Evolutionary conservation across 2,113 vertebrate genomes (phyloP).

Genomic region (Hippocampus guttulatus): DNA sequence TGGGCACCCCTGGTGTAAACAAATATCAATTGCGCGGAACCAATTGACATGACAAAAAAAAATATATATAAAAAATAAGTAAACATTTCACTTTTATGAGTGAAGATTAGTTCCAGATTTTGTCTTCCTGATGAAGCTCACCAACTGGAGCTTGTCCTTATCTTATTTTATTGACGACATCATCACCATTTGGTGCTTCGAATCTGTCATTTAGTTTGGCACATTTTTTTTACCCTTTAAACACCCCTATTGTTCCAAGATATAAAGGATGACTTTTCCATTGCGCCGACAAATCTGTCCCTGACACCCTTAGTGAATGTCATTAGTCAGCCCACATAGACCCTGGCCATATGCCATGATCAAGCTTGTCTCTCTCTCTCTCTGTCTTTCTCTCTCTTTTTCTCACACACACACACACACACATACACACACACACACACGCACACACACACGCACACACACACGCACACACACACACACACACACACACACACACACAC

Average conservation of each 20-base stretch:
- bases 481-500: constrained; percentile 18
- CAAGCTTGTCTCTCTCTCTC: constrained; percentile 8
- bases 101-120: constrained; percentile 25
- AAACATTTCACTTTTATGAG: too few species aligned
- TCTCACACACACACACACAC: background rate
- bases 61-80: too few species aligned
- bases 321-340: constrained; percentile 69
- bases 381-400: too few species aligned
- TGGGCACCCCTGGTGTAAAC: too few species aligned
- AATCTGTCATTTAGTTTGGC: constrained; percentile 14
- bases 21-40: too few species aligned
- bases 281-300: constrained; percentile 59
- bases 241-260: too few species aligned
- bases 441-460: background rate
- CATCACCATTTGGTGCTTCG: constrained; percentile 20
- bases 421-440: constrained; percentile 18
- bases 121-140: constrained; percentile 37
- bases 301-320: constrained; percentile 66
- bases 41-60: too few species aligned
- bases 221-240: background rate
- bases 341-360: constrained; percentile 57
- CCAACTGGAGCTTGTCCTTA: constrained; percentile 21
- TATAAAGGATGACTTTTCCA: background rate
- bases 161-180: constrained; percentile 46
- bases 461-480: background rate